Base-by-base conservation (phyloP, 1,140 invertebrate genomes). In the Cotesia typhae region DNA sequence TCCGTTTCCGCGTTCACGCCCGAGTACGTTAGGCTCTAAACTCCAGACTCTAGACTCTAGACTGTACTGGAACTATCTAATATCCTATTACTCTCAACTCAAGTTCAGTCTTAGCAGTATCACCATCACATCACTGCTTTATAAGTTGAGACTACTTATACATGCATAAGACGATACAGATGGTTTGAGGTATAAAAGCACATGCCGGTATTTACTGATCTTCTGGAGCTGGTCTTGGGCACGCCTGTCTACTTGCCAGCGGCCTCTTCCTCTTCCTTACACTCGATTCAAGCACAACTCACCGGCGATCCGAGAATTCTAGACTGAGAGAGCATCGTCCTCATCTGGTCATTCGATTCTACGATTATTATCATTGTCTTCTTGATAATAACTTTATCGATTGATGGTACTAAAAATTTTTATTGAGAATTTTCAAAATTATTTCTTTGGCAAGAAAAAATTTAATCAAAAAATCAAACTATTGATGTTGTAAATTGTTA, bases 1-100 rank as follows among this genome's bases (percentile, higher is more conserved):
- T 66, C 64, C 72, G 74, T 76, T 77, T 77, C 76, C 77, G 77
- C 74, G 71, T 77, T 76, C 69, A 76, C 74, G 73, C 72, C 71
- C 74, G 74, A 74, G 77, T 72, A 77, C 63, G 65, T 74, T 71
- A 70, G 63, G 55, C 66, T 5, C 67, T 52, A 38, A 12, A n/a
- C 47, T 52, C 64, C 51, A 69, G 71, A 60, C 66, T 67, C 28
- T 28, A 28, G 28, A 28, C 28, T 28, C 28, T 28, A 28, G 28
- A 28, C 28, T 28, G 28, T 28, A 28, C 28, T 28, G 28, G 28
- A 28, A 28, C 28, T 28, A 28, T 28, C 28, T 28, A 28, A 28
- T 28, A 67, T 67, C 66, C 66, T 67, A 53, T 67, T 67, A 67
- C 66, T 7, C 47, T 67, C 35, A 9, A 12, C 47, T 28, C 28